phyloP scores from a whole-genome alignment of 2,797 vertebrate genomes.

The Antennarius maculatus region DNA sequence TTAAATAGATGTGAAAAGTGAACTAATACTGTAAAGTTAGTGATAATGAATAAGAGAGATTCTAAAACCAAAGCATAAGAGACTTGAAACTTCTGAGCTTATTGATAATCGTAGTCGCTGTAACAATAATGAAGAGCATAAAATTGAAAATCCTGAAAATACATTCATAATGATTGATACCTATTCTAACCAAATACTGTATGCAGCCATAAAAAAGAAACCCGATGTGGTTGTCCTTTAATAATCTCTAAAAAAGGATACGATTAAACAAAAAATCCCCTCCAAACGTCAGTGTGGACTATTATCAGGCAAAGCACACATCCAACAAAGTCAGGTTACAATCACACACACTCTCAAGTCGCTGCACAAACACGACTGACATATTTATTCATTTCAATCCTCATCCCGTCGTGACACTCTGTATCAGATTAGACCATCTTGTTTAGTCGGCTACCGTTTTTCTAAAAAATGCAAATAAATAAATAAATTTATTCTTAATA shows the following conservation, averaged over 20 bases:
- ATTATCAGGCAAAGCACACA: background rate
- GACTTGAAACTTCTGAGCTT: background rate
- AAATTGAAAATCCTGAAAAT: background rate
- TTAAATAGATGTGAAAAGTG: background rate
- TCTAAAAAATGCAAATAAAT: background rate
- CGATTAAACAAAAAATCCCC: background rate
- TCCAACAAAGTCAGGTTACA: background rate
- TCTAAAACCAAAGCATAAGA: background rate
- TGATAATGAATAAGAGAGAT: background rate
- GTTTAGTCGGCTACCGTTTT: background rate
- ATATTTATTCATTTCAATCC: background rate
- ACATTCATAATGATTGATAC: background rate
- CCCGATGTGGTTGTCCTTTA: too few relatives aligned
- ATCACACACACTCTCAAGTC: slow-evolving; percentile 37
- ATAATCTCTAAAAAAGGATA: too few relatives aligned
- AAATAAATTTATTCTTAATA: too few relatives aligned
- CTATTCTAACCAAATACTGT: background rate
- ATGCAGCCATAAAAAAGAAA: background rate
- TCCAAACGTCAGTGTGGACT: background rate
- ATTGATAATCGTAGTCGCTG: background rate
- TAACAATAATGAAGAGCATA: background rate
- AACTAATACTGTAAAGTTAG: background rate
- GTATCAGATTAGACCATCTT: background rate
- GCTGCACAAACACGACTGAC: background rate
- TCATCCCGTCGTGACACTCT: background rate